Conservation (phyloP, 2,888 invertebrate species). For the Horisme vitalbata region DNA sequence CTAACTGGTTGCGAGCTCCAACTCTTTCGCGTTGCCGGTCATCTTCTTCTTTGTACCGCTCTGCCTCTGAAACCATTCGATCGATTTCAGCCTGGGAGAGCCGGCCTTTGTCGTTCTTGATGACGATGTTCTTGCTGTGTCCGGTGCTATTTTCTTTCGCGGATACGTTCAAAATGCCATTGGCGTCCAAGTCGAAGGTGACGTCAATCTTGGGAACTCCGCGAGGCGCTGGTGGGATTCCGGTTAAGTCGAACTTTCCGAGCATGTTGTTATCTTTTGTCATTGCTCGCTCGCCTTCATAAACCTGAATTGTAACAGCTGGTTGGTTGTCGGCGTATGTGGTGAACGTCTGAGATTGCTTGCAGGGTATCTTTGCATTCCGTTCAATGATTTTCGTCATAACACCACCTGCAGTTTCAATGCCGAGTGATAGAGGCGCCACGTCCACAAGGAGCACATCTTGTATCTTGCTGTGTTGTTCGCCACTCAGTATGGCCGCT, state of each 20-base stretch:
- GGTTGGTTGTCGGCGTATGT: slow-evolving; percentile 92
- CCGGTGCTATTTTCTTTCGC: slow-evolving; percentile 88
- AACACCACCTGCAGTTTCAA: slow-evolving; percentile 91
- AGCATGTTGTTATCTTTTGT: slow-evolving; percentile 89
- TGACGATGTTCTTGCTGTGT: slow-evolving; percentile 89
- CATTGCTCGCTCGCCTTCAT: slow-evolving; percentile 91
- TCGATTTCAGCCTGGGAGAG: slow-evolving; percentile 92
- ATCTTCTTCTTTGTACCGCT: slow-evolving; percentile 88
- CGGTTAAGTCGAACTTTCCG: slow-evolving; percentile 85
- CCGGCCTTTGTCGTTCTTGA: slow-evolving; percentile 92
- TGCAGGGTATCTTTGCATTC: slow-evolving; percentile 87
- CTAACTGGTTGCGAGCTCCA: slow-evolving; percentile 87
- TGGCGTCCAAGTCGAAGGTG: slow-evolving; percentile 89
- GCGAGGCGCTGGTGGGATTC: slow-evolving; percentile 87
- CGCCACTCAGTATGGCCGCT: slow-evolving; percentile 87
- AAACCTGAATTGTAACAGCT: slow-evolving; percentile 88
- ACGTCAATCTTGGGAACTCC: slow-evolving; percentile 87
- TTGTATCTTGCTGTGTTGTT: slow-evolving; percentile 89
- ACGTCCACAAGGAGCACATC: slow-evolving; percentile 85
- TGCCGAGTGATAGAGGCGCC: slow-evolving; percentile 86
- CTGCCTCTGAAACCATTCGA: slow-evolving; percentile 89
- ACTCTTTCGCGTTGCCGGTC: slow-evolving; percentile 86
- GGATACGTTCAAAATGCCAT: slow-evolving; percentile 92
- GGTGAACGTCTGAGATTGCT: slow-evolving; percentile 88
- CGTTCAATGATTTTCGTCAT: slow-evolving; percentile 90